Evolutionary conservation across 1,140 invertebrate species (phyloP).

Genomic region (Lepidurus arcticus): DNA sequence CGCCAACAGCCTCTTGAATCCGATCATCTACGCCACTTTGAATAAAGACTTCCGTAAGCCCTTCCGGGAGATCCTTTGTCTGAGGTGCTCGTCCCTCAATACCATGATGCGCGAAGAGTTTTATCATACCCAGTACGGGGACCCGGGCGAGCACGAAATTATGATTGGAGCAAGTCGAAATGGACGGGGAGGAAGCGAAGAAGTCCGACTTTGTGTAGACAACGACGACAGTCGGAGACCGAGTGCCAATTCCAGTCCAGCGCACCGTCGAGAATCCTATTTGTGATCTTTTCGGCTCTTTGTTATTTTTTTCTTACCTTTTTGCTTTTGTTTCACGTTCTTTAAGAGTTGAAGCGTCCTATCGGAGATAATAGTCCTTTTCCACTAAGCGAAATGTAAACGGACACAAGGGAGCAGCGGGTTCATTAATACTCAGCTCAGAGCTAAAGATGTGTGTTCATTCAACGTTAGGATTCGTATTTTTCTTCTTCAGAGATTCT

Average conservation of each 20-base stretch:
- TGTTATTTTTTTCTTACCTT: background rate
- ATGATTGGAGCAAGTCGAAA: background rate
- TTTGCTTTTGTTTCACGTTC: background rate
- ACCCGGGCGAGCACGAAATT: conserved; percentile 22
- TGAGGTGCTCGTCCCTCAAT: conserved; percentile 78
- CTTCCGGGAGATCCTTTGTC: conserved; percentile 83
- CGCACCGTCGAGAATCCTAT: background rate
- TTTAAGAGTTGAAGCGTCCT: background rate
- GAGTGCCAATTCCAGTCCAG: background rate
- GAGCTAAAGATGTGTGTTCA: background rate
- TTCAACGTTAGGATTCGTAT: background rate
- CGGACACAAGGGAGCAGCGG: background rate
- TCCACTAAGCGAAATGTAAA: background rate
- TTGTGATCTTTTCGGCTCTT: background rate
- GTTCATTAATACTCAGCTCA: background rate
- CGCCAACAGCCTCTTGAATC: conserved; percentile 86
- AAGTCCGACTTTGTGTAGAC: background rate
- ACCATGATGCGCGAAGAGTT: conserved; percentile 87
- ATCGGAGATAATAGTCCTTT: background rate
- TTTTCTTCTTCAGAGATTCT: background rate
- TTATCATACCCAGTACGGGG: conserved; percentile 81
- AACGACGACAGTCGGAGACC: background rate
- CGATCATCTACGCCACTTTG: conserved; percentile 86
- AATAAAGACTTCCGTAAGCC: conserved; percentile 88
- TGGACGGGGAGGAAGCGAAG: background rate